phyloP scores from a whole-genome alignment of 2,113 vertebrate species.

The Myiopsitta monachus region DNA sequence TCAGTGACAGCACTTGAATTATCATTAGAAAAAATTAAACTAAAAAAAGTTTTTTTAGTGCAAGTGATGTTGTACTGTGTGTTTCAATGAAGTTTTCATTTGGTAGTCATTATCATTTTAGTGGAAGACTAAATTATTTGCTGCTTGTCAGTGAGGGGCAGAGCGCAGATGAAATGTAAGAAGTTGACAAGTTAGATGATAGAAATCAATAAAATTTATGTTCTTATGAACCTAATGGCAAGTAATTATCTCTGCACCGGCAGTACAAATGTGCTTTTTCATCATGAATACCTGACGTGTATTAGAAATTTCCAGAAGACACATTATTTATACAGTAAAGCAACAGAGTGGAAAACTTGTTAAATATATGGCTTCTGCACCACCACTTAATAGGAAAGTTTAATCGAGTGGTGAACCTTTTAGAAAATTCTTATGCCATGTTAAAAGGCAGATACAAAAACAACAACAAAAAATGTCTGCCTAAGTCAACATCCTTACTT shows the following conservation, averaged over 20 bases:
- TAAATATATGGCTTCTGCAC: constrained; percentile 57
- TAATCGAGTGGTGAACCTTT: constrained; percentile 70
- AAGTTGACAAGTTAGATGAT: constrained; percentile 71
- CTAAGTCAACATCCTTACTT: not conserved
- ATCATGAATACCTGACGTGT: constrained; percentile 70
- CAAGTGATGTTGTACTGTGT: constrained; percentile 6
- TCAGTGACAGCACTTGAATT: not conserved
- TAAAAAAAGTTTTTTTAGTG: not conserved
- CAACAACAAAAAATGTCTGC: not conserved
- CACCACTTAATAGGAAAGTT: constrained; percentile 64
- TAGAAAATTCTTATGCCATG: constrained; percentile 29
- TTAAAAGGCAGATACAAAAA: constrained; percentile 50
- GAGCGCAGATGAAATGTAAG: constrained; percentile 61
- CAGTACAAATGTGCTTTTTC: constrained; percentile 77
- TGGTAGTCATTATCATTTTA: constrained; percentile 70
- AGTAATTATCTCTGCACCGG: constrained; percentile 79
- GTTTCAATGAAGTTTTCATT: constrained; percentile 73
- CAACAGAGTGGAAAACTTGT: constrained; percentile 56
- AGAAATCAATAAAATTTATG: constrained; percentile 78
- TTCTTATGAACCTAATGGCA: constrained; percentile 74
- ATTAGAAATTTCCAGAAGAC: constrained; percentile 75
- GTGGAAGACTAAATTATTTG: constrained; percentile 70
- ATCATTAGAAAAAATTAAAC: not conserved
- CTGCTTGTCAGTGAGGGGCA: constrained; percentile 69
- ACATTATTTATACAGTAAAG: constrained; percentile 70